Base-by-base conservation (phyloP, 2,888 invertebrate species). In the Archips xylosteana region DNA sequence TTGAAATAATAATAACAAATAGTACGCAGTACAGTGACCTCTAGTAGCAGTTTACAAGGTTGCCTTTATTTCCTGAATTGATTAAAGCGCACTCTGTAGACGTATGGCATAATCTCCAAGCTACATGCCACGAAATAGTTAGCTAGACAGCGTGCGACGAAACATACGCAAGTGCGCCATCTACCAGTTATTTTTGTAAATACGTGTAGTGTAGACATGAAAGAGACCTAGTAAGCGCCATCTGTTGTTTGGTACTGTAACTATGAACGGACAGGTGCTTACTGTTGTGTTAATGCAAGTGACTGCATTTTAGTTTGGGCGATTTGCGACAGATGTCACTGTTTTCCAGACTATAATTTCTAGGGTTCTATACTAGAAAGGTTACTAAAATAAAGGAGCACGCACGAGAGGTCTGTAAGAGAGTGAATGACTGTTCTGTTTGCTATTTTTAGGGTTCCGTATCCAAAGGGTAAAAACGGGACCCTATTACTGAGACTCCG, bases 1-100 rank as follows among this genome's bases (percentile, higher is more conserved):
- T 51, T 36, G 49, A 49, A 68, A 57, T 57, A 68, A 65, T 71
- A 66, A 68, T 47, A 71, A 65, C 64, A 74, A 70, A 66, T 64
- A 15, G 66, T 45, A 67, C 23, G 62, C 32, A 42, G 49, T 34
- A 15, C 49, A 59, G 54, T 68, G 67, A 59, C 73, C 68, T 69
- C 73, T 69, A 64, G 32, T 59, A 32, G 54, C 4, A 1, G 13
- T 34, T 39, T 59, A 59, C 51, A 5, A 42, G 39, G 57, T 60
- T 70, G 59, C 47, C 57, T 47, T 64, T 59, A 57, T 66, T 71
- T 60, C 51, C 60, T 39, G 23, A 63, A 39, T 32, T 32, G 39
- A 59, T 42, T 13, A 69, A 23, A 64, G 63, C 73, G 68, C 68
- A 36, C 66, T 67, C 71, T 71, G 12, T 45, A 8, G 42, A 15